Conservation (phyloP, 2,888 invertebrate genomes). For the Meganola albula region DNA sequence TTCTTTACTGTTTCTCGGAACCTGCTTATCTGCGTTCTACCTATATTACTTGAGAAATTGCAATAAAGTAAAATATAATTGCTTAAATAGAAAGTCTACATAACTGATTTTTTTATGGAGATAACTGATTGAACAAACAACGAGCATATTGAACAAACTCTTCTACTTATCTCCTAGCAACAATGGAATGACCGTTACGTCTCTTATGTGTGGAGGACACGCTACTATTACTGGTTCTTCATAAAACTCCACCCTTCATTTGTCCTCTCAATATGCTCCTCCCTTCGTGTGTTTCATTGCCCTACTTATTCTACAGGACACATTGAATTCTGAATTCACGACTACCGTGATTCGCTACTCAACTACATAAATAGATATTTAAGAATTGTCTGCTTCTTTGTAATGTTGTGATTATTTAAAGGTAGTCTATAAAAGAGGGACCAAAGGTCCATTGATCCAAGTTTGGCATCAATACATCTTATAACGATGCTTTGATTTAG, state of each 20-base stretch:
- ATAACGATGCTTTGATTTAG: no score
- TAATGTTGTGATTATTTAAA: no score
- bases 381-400: no score
- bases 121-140: no score
- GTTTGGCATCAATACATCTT: no score
- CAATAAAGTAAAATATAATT: no score
- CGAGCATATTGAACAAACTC: conserved; percentile 44
- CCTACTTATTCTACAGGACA: conserved; percentile 64
- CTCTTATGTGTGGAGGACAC: conserved; percentile 56
- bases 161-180: conserved; percentile 58
- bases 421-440: no score
- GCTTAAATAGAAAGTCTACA: no score
- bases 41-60: no score
- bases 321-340: conserved; percentile 53
- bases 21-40: conserved; percentile 53
- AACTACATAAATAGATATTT: no score
- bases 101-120: conserved; percentile 33
- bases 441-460: no score
- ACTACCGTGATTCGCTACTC: conserved; percentile 53
- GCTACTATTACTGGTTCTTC: conserved; percentile 67
- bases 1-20: conserved; percentile 66
- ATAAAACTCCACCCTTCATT: conserved; percentile 61
- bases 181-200: conserved; percentile 57
- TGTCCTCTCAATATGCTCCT: conserved; percentile 64
- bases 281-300: conserved; percentile 61